Percentiles rank a stretch among this genome's conserved stretches.
Conservation (phyloP, 2,113 vertebrate genomes). For the Anolis carolinensis region DNA sequence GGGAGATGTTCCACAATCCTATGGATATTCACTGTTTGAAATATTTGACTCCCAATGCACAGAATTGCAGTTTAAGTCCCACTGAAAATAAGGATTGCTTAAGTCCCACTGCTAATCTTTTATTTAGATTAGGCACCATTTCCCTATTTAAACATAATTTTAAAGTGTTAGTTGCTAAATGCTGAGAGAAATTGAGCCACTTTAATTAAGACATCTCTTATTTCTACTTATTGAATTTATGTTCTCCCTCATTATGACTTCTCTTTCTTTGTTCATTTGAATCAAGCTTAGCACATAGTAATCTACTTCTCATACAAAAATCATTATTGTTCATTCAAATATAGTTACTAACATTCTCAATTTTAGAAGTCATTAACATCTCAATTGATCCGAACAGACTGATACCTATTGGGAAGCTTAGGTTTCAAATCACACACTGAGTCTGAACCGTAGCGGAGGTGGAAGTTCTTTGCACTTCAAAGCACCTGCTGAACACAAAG, state of each 20-base stretch:
- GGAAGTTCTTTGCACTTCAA: not conserved
- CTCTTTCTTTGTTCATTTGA: not conserved
- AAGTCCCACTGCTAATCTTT: too few species aligned
- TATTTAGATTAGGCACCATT: not conserved
- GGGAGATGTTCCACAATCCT: not conserved
- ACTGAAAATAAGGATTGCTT: not conserved
- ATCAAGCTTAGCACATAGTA: not conserved
- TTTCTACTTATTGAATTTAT: slow-evolving; percentile 1
- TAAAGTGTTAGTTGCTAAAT: not conserved
- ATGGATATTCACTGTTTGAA: not conserved
- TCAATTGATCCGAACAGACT: not conserved
- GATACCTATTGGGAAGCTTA: not conserved
- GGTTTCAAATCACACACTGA: not conserved
- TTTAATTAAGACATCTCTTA: slow-evolving; percentile 1
- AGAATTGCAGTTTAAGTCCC: not conserved
- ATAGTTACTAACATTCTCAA: not conserved
- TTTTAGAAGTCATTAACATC: not conserved
- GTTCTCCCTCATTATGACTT: not conserved
- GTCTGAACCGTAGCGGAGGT: not conserved
- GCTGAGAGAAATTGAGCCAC: not conserved
- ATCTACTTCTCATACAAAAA: not conserved
- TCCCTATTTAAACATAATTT: not conserved
- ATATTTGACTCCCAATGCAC: too few species aligned
- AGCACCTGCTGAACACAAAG: not conserved
- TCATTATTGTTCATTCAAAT: not conserved